Percentiles rank a stretch among this genome's conserved stretches.
Conservation (phyloP, 1,140 invertebrate species). For the Bathynomus jamesi region DNA sequence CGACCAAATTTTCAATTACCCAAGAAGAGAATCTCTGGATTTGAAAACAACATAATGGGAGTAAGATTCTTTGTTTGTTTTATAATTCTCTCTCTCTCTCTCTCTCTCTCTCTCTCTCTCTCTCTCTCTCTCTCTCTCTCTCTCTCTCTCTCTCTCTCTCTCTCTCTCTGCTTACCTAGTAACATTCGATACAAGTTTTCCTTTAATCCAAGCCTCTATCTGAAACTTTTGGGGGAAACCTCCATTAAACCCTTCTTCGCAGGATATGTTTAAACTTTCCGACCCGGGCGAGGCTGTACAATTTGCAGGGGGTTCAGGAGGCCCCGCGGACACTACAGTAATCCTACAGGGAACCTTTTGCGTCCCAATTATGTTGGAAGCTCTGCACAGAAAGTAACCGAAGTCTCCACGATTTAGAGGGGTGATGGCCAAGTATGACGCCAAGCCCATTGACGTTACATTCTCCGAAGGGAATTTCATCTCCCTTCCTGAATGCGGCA, state of each 20-base stretch:
- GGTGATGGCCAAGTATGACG: background rate
- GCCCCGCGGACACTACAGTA: slow-evolving; percentile 58
- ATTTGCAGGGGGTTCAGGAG: slow-evolving; percentile 69
- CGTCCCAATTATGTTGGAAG: slow-evolving; percentile 56
- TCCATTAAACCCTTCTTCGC: slow-evolving; percentile 70
- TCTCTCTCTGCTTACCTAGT: slow-evolving; percentile 8
- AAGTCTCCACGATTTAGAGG: background rate
- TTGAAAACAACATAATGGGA: no score
- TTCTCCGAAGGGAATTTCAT: background rate
- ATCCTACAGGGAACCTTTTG: slow-evolving; percentile 59
- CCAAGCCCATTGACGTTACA: background rate
- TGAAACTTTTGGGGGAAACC: slow-evolving; percentile 43
- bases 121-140: no score
- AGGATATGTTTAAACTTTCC: slow-evolving; percentile 61
- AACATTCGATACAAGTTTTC: slow-evolving; percentile 14
- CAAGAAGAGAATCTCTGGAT: background rate
- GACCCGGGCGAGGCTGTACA: slow-evolving; percentile 48
- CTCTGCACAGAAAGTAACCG: background rate
- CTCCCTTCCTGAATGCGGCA: background rate
- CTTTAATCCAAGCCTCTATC: slow-evolving; percentile 18
- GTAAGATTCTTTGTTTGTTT: no score
- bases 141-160: no score
- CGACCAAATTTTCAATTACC: background rate
- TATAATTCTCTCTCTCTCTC: no score
- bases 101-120: no score